A percentile compares a stretch with the other conserved stretches of the same genome.
These are phyloP conservation scores for Microcaecilia unicolor DNA, from an alignment of 2,797 vertebrate genomes.

Conservation along the genomic window DNA sequence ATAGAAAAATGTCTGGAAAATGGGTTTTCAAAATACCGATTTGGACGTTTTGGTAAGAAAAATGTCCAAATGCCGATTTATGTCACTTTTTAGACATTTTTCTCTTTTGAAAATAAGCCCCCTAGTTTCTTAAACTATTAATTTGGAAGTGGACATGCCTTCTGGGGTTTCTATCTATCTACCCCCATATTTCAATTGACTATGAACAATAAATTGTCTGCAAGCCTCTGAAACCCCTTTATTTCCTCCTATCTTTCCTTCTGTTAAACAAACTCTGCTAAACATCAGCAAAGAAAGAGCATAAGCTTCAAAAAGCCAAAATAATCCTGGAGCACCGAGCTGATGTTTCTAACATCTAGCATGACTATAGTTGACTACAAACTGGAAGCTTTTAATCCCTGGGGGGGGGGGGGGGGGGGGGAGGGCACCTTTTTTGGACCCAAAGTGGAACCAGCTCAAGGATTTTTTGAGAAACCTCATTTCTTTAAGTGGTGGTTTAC, in stretches of 20 bases:
- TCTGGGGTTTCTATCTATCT: neutral
- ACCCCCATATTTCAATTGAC: no score
- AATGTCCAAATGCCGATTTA: no score
- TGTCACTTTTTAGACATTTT: no score
- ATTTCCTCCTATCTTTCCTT: neutral
- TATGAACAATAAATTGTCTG: accelerated
- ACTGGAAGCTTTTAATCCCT: constrained; percentile 5
- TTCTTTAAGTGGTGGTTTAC: constrained; percentile 2
- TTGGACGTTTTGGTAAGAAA: no score
- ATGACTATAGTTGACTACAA: neutral
- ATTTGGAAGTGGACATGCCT: neutral
- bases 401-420: no score
- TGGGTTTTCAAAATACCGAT: no score
- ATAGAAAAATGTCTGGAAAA: no score
- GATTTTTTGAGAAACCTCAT: neutral
- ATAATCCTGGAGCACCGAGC: accelerated
- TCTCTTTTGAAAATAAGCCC: no score
- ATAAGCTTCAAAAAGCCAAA: neutral
- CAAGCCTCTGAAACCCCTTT: neutral
- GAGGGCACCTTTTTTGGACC: neutral
- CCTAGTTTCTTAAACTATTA: neutral
- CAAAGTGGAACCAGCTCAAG: neutral
- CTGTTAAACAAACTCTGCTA: neutral
- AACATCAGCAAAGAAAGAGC: neutral
- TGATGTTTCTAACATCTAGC: neutral